Evolutionary conservation across 2,888 invertebrate genomes (phyloP).

Genomic region (Iselma pallidipennis): DNA sequence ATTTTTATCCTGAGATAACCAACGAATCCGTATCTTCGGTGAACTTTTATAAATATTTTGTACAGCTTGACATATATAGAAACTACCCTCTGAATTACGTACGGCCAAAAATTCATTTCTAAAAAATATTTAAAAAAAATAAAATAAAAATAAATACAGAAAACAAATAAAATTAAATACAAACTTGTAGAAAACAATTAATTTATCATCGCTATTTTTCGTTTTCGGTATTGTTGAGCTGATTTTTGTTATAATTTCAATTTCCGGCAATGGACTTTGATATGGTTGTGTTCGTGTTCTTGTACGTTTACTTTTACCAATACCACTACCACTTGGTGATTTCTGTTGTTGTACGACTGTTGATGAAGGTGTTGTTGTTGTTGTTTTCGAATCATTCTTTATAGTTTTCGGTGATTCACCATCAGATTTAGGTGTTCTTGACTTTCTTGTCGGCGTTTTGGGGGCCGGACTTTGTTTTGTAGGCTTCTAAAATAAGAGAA

Average conservation of each 20-base stretch:
- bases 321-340: slow-evolving; percentile 48
- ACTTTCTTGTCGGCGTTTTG: slow-evolving; percentile 60
- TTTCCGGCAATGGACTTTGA: slow-evolving; percentile 80
- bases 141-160: background rate
- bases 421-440: slow-evolving; percentile 55
- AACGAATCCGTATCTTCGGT: slow-evolving; percentile 84
- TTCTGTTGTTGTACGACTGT: slow-evolving; percentile 33
- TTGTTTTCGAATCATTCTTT: slow-evolving; percentile 46
- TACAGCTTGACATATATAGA: slow-evolving; percentile 86
- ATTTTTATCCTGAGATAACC: slow-evolving; percentile 80
- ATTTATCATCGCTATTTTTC: slow-evolving; percentile 72
- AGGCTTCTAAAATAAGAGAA: slow-evolving; percentile 46
- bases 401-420: slow-evolving; percentile 49
- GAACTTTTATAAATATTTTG: slow-evolving; percentile 89
- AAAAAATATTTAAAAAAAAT: slow-evolving; percentile 38
- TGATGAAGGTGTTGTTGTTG: slow-evolving; percentile 44
- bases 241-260: slow-evolving; percentile 75
- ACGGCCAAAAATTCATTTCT: slow-evolving; percentile 90
- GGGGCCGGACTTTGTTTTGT: slow-evolving; percentile 63
- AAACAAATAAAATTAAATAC: slow-evolving; percentile 34
- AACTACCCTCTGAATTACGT: slow-evolving; percentile 85
- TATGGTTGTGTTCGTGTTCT: slow-evolving; percentile 76
- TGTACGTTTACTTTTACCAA: slow-evolving; percentile 58
- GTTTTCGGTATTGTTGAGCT: slow-evolving; percentile 63
- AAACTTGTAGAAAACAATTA: slow-evolving; percentile 86